Conservation (phyloP, 2,797 vertebrate species). For the Phylloscopus collybita region DNA sequence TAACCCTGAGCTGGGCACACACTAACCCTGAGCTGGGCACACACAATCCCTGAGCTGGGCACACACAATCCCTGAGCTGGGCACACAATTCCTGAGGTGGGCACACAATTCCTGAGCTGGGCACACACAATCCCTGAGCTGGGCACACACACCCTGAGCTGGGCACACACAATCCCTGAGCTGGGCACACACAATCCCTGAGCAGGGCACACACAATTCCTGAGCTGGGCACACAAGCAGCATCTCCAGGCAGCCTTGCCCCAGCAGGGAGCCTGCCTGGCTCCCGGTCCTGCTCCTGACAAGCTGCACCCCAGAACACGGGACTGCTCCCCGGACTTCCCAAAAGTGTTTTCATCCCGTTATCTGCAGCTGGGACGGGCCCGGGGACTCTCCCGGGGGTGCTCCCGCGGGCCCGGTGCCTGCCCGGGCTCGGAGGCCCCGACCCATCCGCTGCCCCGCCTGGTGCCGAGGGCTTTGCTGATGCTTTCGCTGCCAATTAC, state of each 20-base stretch:
- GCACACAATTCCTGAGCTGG: neutral
- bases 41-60: neutral
- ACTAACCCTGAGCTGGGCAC: neutral
- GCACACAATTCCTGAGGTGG: neutral
- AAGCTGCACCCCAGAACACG: neutral
- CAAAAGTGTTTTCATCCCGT: neutral
- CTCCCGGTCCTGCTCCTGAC: neutral
- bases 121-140: neutral
- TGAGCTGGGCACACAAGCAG: neutral
- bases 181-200: neutral
- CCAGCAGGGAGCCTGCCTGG: neutral
- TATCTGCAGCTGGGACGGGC: neutral
- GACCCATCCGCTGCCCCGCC: accelerated
- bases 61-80: neutral
- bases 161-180: neutral
- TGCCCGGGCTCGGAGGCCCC: neutral
- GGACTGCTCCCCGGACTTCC: neutral
- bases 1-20: neutral
- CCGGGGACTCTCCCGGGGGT: neutral
- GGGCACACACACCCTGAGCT: neutral
- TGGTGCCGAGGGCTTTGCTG: accelerated
- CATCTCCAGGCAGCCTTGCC: neutral
- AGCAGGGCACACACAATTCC: neutral
- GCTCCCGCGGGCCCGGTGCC: neutral
- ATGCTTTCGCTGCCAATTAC: accelerated